phyloP scores from a whole-genome alignment of 2,113 vertebrate species.

The Empidonax traillii region DNA sequence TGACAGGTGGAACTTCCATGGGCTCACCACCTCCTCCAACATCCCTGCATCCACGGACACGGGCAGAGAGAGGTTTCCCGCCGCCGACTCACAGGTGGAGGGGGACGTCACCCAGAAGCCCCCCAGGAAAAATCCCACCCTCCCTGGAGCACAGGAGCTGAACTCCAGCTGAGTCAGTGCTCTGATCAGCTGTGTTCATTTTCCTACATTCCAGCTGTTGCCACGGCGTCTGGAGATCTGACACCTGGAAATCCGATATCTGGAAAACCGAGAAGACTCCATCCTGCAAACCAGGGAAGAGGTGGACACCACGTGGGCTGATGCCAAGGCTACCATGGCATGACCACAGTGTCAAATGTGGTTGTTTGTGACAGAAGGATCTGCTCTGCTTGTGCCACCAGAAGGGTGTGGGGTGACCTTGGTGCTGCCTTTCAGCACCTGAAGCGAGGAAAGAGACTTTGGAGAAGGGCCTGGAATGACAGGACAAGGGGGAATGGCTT shows the following conservation, averaged over 20 bases:
- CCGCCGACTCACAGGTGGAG: neutral
- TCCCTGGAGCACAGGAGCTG: neutral
- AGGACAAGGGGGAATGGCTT: neutral
- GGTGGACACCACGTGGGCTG: fast-evolving
- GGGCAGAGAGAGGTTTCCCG: neutral
- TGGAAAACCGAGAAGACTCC: neutral
- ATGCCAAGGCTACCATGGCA: neutral
- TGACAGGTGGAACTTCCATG: neutral
- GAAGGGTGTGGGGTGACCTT: neutral
- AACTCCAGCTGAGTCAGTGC: neutral
- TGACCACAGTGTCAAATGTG: fast-evolving
- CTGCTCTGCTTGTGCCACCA: neutral
- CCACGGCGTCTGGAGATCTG: neutral
- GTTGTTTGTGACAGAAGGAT: neutral
- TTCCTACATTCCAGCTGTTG: neutral
- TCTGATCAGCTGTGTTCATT: fast-evolving
- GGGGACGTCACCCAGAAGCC: neutral
- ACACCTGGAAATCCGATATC: too few species aligned
- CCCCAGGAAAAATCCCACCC: neutral
- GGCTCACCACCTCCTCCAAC: neutral
- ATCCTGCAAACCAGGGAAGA: neutral
- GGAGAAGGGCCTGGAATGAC: neutral
- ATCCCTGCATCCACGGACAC: neutral
- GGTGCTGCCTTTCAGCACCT: neutral
- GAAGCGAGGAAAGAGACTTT: neutral